Base-by-base conservation (phyloP, 1,140 invertebrate species). In the Tribolium castaneum region DNA sequence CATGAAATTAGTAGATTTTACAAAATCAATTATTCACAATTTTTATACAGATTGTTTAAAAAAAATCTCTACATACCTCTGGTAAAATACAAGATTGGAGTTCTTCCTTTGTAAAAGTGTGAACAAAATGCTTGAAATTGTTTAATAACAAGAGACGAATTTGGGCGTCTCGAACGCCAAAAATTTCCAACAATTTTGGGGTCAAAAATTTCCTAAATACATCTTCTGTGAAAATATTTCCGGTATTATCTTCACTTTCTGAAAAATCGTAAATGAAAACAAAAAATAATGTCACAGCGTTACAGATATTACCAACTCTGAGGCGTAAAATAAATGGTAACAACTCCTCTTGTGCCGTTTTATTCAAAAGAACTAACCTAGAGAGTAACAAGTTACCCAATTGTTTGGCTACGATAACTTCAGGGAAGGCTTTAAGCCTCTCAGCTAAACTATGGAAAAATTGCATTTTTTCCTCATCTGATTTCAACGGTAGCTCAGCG, bases 301-400 rank as follows among this genome's bases (percentile, higher is more conserved):
- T 19, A 34, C 1, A 72, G 19, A 73, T 13, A 78, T 87, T 81
- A 91, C 90, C 88, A 83, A 88, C 87, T 86, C 90, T 92, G 22
- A 94, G 93, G 79, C 90, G 91, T 14, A 97, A 87, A 76, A 97
- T 88, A 85, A 90, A 90, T 50, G 95, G 95, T 71, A 96, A 87
- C 4, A 97, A 89, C 86, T 91, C 90, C 62, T 89, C 87, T 86
- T 94, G 92, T 9, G 96, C 96, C 51, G 93, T 93, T 78, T 89
- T 86, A 87, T 97, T 94, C 22, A 97, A 86, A 39, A 97, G 87
- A 22, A 96, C 95, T 88, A 97, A 91, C 83, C 95, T 90, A 1
- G 94, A 95, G 7, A 97, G 87, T 30, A 97, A 86, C 54, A 94
- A 88, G 50, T 90, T 90, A 54, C 92, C 91, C 30, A 97, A 86